Conservation (phyloP, 2,797 vertebrate species). For the Falco cherrug region DNA sequence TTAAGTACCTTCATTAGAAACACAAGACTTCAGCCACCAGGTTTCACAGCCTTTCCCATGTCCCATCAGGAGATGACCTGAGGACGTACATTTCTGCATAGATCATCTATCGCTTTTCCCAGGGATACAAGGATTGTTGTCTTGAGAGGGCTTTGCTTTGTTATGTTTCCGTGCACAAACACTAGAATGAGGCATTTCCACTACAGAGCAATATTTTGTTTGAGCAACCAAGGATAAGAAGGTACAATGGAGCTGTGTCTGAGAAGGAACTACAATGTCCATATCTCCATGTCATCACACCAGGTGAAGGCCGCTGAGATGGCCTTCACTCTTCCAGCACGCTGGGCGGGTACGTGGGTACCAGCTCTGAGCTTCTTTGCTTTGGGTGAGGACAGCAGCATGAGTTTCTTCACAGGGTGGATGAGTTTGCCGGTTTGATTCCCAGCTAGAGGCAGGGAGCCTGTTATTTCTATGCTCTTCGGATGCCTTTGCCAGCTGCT, state of each 20-base stretch:
- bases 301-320: neutral
- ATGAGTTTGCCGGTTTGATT: fast-evolving
- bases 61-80: neutral
- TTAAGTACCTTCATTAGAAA: neutral
- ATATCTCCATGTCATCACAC: neutral
- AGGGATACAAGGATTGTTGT: neutral
- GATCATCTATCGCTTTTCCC: neutral
- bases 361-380: neutral
- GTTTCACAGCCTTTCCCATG: neutral
- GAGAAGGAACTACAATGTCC: neutral
- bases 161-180: neutral
- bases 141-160: neutral
- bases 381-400: neutral
- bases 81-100: neutral
- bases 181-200: neutral
- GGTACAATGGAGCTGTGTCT: neutral
- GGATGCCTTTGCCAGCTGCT: neutral
- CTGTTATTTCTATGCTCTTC: neutral
- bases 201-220: neutral
- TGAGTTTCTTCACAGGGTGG: neutral
- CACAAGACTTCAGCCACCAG: neutral
- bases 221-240: neutral
- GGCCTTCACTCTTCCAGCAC: neutral
- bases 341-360: neutral
- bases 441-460: neutral